Evolutionary conservation across 2,113 vertebrate species (phyloP), one percentile per base, ranked within the genome.

Genomic region (Seriola quinqueradiata): DNA sequence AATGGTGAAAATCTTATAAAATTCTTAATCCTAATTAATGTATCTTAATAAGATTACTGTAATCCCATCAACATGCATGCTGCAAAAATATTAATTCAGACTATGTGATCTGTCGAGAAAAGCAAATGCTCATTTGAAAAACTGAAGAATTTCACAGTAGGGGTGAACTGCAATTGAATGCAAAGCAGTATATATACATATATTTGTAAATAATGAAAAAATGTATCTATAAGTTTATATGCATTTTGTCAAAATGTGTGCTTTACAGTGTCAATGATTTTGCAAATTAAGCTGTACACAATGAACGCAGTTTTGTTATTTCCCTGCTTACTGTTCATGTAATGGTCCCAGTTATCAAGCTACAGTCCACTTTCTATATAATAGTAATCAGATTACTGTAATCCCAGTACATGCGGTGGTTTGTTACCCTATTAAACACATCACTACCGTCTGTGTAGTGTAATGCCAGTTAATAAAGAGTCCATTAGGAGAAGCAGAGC

Each of bases 391-490:
- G 9, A 79, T 73, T 48, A 25, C 50, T 77, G 28, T 50, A 2
- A 44, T 64, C 17, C 8, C 34, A 21, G 13, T 50, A 8, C 50
- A 63, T 44, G 5, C 42, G 17, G 54, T 28, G 32, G 17, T 68
- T 23, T 38, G 8, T 36, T 17, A 0, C 36, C 52, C 40, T 28
- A 38, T 40, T 59, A 23, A 58, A 23, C 9, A 19, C 11, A 11
- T 71, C 61, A 55, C 17, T 14, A 0, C 48, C 36, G 57, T 74
- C 82, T 86, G 77, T 70, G 57, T 25, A 42, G 36, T 79, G 66
- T 46, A 21, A 79, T 44, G 80, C 4, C 77, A 70, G 82, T 73
- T 77, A 50, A 87, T 86, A 81, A 88, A 82, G 19, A 48, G 46
- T 54, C 40, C 55, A 58, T 82, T 82, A 75, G 55, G 65, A 60